Evolutionary conservation across 2,888 invertebrate species (phyloP), one percentile per base, ranked within the genome.

Genomic region (Leucozona laternaria): DNA sequence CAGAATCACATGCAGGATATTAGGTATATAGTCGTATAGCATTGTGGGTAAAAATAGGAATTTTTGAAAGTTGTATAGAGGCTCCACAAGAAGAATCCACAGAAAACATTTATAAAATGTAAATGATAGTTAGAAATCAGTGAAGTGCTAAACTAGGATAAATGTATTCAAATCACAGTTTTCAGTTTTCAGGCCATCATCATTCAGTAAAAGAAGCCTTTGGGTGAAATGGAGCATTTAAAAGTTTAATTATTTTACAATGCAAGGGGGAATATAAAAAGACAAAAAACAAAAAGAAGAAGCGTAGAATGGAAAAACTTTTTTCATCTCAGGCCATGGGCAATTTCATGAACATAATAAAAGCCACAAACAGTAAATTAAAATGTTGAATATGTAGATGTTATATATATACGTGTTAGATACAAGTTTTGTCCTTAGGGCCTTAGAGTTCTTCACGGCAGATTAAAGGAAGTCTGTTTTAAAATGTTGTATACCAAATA

Each of bases 161-260:
- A 58, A 73, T 68, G 37, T 71, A 78, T 82, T 82, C 45, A 75
- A 82, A 78, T 86, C 81, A 70, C 57, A 75, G 71, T 68, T 68
- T 73, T 34, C 48, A 70, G 72, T 73, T 53, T 45, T 45, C 37
- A n/a, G 40, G 62, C 25, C 57, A 53, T 68, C 64, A 72, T 45
- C 53, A 48, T 64, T 48, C 34, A 66, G 71, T 13, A 1, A 37
- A 15, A 58, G 70, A 22, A 62, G 80, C 70, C 78, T 57, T 57
- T 37, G 75, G 78, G 82, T 64, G 48, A 82, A 75, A 79, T 86
- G 81, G 78, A 82, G 78, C 86, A 71, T 82, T 86, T 79, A 82
- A 70, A 78, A 86, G 81, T 86, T 86, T 78, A 86, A 86, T 86
- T 86, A 79, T 81, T 86, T 82, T 70, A 82, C 78, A 78, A 86